Conservation (phyloP, 2,113 vertebrate species). For the Siphamia tubifer region DNA sequence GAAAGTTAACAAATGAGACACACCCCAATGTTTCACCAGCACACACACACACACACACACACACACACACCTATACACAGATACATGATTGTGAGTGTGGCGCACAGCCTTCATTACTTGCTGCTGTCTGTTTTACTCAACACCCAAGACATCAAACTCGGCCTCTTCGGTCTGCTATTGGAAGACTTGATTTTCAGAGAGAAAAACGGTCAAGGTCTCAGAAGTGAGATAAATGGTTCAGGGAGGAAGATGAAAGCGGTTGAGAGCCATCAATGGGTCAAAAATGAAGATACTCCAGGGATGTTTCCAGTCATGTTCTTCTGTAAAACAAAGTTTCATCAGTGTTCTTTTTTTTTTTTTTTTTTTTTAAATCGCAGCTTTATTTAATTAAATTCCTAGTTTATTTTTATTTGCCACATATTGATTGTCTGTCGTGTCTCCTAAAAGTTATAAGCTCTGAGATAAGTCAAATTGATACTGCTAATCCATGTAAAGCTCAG, state of each 20-base stretch:
- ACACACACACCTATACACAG: neutral
- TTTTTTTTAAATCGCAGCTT: slow-evolving; percentile 10
- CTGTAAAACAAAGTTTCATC: slow-evolving; percentile 24
- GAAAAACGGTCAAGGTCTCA: slow-evolving; percentile 53
- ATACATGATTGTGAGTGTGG: neutral
- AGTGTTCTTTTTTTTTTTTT: slow-evolving; percentile 1
- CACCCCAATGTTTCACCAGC: slow-evolving; percentile 22
- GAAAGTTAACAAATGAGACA: slow-evolving; percentile 34
- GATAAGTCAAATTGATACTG: slow-evolving; percentile 42
- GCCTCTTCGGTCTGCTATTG: slow-evolving; percentile 31
- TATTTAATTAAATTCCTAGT: slow-evolving; percentile 19
- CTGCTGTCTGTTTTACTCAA: slow-evolving; percentile 57
- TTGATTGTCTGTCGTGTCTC: slow-evolving; percentile 53
- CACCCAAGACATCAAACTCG: slow-evolving; percentile 48
- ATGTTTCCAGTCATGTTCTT: slow-evolving; percentile 41
- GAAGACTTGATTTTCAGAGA: slow-evolving; percentile 49
- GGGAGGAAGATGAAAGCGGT: slow-evolving; percentile 56
- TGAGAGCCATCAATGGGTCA: slow-evolving; percentile 33
- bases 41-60: neutral
- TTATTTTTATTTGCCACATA: slow-evolving; percentile 53
- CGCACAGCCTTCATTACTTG: slow-evolving; percentile 41
- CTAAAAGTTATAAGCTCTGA: slow-evolving; percentile 33
- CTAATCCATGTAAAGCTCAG: slow-evolving; percentile 40
- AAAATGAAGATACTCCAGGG: slow-evolving; percentile 50
- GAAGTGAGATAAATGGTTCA: slow-evolving; percentile 66